These are phyloP conservation scores for Polydrusus pterygomalis DNA, from an alignment of 2,888 invertebrate genomes.

Conservation along the genomic window DNA sequence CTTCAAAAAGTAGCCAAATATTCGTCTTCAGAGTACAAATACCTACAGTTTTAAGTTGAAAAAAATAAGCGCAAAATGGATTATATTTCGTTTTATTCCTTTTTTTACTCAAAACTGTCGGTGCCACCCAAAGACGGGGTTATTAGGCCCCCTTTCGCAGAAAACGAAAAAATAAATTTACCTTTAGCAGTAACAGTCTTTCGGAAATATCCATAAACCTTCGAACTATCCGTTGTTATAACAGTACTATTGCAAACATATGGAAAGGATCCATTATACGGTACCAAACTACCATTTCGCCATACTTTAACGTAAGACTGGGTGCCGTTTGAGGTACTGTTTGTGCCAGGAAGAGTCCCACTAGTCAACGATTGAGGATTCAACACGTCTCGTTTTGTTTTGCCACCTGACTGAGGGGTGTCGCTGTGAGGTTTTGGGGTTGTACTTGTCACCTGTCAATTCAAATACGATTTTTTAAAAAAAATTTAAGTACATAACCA, in stretches of 20 bases:
- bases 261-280: constrained; percentile 69
- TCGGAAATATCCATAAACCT: constrained; percentile 84
- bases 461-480: too few relatives aligned
- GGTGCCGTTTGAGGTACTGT: constrained; percentile 37
- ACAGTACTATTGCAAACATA: constrained; percentile 77
- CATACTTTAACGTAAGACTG: constrained; percentile 61
- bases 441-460: constrained; percentile 46
- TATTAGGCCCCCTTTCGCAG: too few relatives aligned
- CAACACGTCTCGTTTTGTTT: constrained; percentile 52
- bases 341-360: constrained; percentile 5
- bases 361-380: constrained; percentile 47
- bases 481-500: too few relatives aligned
- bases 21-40: too few relatives aligned
- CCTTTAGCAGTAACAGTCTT: constrained; percentile 81
- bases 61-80: too few relatives aligned
- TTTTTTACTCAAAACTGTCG: too few relatives aligned
- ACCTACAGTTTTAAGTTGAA: too few relatives aligned
- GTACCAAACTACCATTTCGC: constrained; percentile 64
- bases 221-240: constrained; percentile 79
- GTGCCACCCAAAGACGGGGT: too few relatives aligned
- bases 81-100: too few relatives aligned
- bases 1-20: too few relatives aligned
- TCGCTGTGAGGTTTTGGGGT: constrained; percentile 48
- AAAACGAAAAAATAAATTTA: constrained; percentile 68
- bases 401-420: constrained; percentile 55